phyloP scores from a whole-genome alignment of 2,113 vertebrate species.

The Conger conger region DNA sequence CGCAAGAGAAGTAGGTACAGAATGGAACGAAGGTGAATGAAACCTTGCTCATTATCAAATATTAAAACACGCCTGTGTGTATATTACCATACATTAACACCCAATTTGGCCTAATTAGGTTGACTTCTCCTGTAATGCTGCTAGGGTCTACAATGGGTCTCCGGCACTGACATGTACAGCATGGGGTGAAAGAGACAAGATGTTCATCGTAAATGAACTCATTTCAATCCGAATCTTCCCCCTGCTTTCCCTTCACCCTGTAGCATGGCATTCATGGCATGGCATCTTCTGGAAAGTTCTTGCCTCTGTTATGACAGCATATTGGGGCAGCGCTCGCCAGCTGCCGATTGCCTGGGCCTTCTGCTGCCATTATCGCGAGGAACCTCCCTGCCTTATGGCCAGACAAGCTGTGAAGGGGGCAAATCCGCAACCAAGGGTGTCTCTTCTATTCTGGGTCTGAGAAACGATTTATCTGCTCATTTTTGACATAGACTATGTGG shows the following conservation, averaged over 20 bases:
- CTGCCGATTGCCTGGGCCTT: slow-evolving; percentile 97
- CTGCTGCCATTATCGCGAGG: slow-evolving; percentile 97
- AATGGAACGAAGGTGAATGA: too few species aligned
- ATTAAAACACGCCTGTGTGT: slow-evolving; percentile 67
- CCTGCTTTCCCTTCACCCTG: slow-evolving; percentile 82
- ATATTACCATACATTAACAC: slow-evolving; percentile 48
- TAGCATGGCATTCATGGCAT: slow-evolving; percentile 87
- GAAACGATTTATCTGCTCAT: slow-evolving; percentile 17
- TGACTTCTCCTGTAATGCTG: slow-evolving; percentile 49
- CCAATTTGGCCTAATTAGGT: slow-evolving; percentile 72
- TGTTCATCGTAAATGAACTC: slow-evolving; percentile 63
- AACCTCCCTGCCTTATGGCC: slow-evolving; percentile 97
- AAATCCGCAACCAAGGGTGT: slow-evolving; percentile 68
- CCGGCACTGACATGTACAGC: slow-evolving; percentile 70
- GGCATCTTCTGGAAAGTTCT: slow-evolving; percentile 93
- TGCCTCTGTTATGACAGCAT: slow-evolving; percentile 98
- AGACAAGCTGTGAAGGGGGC: slow-evolving; percentile 75
- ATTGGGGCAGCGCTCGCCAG: slow-evolving; percentile 98
- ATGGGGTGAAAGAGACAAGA: slow-evolving; percentile 78
- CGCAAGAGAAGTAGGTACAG: too few species aligned
- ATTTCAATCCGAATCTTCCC: slow-evolving; percentile 90
- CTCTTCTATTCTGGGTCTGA: slow-evolving; percentile 65
- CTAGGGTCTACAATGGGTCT: slow-evolving; percentile 40
- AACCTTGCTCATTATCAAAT: too few species aligned
- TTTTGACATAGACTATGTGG: neutral